A percentile compares a stretch with the other conserved stretches of the same genome.
Conservation (phyloP, 1,140 invertebrate species). For the Trichomalopsis sarcophagae region DNA sequence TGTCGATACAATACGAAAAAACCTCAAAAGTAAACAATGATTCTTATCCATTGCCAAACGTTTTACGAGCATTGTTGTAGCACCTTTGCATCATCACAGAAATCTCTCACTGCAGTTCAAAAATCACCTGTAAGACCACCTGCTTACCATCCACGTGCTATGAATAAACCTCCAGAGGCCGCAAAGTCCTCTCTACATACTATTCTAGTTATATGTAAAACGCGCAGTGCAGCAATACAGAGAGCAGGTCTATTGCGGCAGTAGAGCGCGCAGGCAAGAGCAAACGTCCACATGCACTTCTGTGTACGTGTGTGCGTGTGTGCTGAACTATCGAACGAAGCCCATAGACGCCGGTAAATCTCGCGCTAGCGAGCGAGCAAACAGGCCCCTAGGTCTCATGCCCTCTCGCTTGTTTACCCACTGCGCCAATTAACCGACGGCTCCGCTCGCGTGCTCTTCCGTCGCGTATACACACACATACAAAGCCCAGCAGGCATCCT, state of each 20-base stretch:
- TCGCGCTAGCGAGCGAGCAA: constrained; percentile 52
- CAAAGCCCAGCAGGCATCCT: neutral
- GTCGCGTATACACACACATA: neutral
- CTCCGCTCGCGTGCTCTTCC: constrained; percentile 40
- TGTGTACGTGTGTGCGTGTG: neutral
- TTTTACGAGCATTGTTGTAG: no score
- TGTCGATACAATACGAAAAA: no score
- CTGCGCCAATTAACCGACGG: constrained; percentile 70
- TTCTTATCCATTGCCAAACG: no score
- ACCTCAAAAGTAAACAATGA: no score
- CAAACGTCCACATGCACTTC: neutral
- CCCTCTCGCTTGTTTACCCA: constrained; percentile 63
- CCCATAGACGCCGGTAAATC: constrained; percentile 38
- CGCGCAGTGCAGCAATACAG: no score
- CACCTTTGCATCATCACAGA: no score
- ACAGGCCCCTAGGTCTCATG: constrained; percentile 66
- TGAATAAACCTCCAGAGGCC: no score
- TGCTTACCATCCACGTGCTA: no score
- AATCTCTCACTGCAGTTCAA: no score
- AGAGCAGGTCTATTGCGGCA: neutral
- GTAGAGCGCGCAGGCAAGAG: neutral
- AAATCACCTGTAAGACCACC: no score
- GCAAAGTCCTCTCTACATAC: no score
- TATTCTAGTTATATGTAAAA: no score
- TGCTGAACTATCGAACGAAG: constrained; percentile 13